These are phyloP conservation scores for Drosophila mettleri DNA, from an alignment of 2,888 invertebrate species.

Conservation along the genomic window DNA sequence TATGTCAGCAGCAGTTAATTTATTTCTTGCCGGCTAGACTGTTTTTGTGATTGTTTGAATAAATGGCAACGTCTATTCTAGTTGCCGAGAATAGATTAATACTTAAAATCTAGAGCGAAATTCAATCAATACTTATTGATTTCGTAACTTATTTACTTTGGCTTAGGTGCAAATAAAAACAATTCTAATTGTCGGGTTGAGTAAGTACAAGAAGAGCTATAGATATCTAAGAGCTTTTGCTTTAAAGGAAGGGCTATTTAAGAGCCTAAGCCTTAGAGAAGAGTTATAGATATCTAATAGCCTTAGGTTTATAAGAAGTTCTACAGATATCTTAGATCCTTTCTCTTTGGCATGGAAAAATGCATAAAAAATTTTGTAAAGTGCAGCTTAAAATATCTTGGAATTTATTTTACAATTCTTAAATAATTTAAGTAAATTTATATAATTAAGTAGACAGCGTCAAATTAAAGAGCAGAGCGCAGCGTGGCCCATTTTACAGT, in stretches of 20 bases:
- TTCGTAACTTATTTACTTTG: neutral
- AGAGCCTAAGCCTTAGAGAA: too few relatives aligned
- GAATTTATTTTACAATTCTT: neutral
- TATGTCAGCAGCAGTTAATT: too few relatives aligned
- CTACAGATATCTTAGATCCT: too few relatives aligned
- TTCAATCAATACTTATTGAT: slow-evolving; percentile 3
- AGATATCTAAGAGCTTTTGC: neutral
- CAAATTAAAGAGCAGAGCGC: slow-evolving; percentile 4
- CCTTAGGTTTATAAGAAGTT: too few relatives aligned
- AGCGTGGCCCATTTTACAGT: slow-evolving; percentile 31
- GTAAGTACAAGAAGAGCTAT: neutral
- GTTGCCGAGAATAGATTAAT: neutral
- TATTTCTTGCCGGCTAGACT: neutral
- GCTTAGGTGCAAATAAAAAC: neutral
- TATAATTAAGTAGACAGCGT: neutral
- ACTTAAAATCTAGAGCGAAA: neutral
- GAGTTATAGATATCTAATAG: neutral
- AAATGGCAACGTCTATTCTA: neutral
- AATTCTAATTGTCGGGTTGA: too few relatives aligned
- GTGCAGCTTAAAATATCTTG: neutral
- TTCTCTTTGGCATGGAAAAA: too few relatives aligned
- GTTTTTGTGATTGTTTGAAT: too few relatives aligned
- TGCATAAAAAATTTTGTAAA: too few relatives aligned
- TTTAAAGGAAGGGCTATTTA: too few relatives aligned
- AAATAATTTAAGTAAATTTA: neutral